Conservation (phyloP, 2,113 vertebrate genomes). For the Oreotrochilus melanogaster region DNA sequence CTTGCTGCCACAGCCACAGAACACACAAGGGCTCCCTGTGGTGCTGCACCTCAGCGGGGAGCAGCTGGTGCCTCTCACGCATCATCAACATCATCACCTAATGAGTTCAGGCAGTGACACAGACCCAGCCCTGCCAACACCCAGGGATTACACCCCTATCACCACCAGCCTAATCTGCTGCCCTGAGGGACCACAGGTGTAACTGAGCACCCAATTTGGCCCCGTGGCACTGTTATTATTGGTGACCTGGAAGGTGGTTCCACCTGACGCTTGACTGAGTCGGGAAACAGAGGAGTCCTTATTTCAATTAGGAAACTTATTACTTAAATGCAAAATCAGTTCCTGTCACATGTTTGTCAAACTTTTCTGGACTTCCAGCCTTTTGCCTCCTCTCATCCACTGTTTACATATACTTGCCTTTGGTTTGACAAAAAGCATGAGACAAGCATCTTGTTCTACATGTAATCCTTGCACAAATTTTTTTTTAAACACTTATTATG, state of each 20-base stretch:
- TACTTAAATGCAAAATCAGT: background rate
- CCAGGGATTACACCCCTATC: background rate
- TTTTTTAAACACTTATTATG: background rate
- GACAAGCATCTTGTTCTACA: background rate
- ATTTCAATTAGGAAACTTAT: background rate
- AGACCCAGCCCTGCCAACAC: fast-evolving
- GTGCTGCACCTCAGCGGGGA: background rate
- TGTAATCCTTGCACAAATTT: background rate
- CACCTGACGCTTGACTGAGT: background rate
- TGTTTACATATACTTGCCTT: background rate
- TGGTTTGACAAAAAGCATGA: background rate
- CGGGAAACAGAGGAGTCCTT: fast-evolving
- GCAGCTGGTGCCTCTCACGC: background rate
- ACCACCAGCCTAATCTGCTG: background rate
- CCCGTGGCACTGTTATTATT: fast-evolving
- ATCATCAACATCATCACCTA: background rate
- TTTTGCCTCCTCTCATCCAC: background rate
- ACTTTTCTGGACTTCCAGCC: background rate
- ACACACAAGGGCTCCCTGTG: fast-evolving
- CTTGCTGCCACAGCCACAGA: fast-evolving
- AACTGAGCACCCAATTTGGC: background rate
- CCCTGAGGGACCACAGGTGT: background rate
- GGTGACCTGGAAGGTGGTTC: background rate
- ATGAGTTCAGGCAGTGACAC: background rate
- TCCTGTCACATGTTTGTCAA: background rate